A percentile compares a stretch with the other conserved stretches of the same genome.
These are phyloP conservation scores for Macroglossus sobrinus DNA, from an alignment of 2,113 vertebrate species.

Conservation along the genomic window DNA sequence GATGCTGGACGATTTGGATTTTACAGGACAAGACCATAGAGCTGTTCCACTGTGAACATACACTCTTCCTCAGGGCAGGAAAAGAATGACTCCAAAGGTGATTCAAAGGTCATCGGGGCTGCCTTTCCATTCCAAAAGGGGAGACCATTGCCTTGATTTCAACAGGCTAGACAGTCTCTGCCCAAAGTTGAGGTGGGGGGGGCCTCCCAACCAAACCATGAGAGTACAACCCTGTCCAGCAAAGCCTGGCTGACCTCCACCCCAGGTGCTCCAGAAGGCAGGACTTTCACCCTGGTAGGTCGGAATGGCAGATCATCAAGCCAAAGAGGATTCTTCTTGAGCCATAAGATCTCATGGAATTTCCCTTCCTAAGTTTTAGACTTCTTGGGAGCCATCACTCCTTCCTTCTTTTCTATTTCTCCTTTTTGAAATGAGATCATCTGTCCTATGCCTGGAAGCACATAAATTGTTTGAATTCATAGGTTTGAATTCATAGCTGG, in stretches of 20 bases:
- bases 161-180: background rate
- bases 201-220: background rate
- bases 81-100: background rate
- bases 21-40: background rate
- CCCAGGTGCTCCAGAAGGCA: background rate
- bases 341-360: background rate
- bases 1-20: background rate
- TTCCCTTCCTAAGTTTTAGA: background rate
- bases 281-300: background rate
- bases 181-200: background rate
- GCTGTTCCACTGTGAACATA: background rate
- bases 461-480: background rate
- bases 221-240: background rate
- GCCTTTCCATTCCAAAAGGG: background rate
- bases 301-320: background rate
- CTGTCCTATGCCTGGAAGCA: background rate
- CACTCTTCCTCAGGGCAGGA: background rate
- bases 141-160: background rate
- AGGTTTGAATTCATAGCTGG: background rate
- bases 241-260: background rate
- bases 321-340: background rate
- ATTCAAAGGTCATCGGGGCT: background rate
- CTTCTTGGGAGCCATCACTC: background rate
- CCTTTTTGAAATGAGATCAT: background rate
- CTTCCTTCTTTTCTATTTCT: background rate